Conservation (phyloP, 2,113 vertebrate species). For the Octodon degus region DNA sequence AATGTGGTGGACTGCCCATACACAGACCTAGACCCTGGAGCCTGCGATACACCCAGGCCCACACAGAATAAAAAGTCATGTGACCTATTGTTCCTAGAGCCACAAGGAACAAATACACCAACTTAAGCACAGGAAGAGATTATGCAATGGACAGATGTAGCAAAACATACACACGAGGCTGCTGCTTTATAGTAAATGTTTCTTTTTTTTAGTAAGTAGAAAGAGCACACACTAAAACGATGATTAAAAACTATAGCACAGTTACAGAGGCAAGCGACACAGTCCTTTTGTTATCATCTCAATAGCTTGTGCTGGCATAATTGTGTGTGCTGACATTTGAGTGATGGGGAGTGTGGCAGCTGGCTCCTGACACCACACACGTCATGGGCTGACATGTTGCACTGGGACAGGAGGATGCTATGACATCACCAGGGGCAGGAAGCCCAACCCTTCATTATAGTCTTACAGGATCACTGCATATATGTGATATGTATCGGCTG, state of each 20-base stretch:
- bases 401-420: not conserved
- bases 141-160: not conserved
- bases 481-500: not conserved
- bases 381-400: not conserved
- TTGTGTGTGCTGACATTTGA: not conserved
- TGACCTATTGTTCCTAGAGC: not conserved
- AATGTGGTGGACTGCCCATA: not conserved
- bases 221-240: not conserved
- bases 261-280: not conserved
- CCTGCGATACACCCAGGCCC: not conserved
- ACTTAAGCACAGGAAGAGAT: not conserved
- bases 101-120: not conserved
- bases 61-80: accelerated
- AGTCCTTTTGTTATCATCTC: not conserved
- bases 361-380: not conserved
- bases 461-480: not conserved
- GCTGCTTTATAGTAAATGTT: not conserved
- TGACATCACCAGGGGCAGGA: not conserved
- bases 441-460: not conserved
- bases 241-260: not conserved
- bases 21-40: not conserved
- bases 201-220: not conserved
- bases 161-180: not conserved
- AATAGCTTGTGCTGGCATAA: not conserved
- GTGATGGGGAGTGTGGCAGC: not conserved